Conservation (phyloP, 2,888 invertebrate genomes). For the Nymphalis urticae region DNA sequence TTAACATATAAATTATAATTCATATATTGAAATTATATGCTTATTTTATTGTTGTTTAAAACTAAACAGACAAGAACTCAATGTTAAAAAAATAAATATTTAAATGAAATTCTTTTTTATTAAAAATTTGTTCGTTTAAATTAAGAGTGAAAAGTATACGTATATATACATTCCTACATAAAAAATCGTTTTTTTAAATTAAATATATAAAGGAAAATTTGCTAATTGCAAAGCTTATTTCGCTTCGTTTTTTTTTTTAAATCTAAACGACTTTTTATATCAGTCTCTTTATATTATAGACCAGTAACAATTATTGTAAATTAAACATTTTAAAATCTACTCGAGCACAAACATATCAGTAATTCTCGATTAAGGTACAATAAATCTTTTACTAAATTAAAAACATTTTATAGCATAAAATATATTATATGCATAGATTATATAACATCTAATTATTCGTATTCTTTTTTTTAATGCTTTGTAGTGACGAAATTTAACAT, state of each 20-base stretch:
- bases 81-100: conserved; percentile 4
- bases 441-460: too few species aligned
- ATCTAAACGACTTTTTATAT: not conserved
- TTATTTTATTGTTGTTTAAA: not conserved
- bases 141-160: not conserved
- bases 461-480: not conserved
- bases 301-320: not conserved
- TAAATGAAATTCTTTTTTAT: not conserved
- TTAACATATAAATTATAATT: too few species aligned
- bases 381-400: conserved; percentile 1
- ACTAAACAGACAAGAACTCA: not conserved
- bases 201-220: too few species aligned
- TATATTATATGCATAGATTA: too few species aligned
- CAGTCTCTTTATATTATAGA: not conserved
- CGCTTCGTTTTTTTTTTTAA: not conserved
- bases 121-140: not conserved
- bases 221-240: not conserved
- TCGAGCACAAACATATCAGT: not conserved
- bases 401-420: not conserved
- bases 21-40: not conserved
- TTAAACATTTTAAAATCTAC: not conserved
- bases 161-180: not conserved
- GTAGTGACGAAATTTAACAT: not conserved
- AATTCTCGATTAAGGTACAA: not conserved
- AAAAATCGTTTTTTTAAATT: too few species aligned